A percentile compares a stretch with the other conserved stretches of the same genome.
Conservation (phyloP, 2,113 vertebrate species). For the Hippocampus zosterae region DNA sequence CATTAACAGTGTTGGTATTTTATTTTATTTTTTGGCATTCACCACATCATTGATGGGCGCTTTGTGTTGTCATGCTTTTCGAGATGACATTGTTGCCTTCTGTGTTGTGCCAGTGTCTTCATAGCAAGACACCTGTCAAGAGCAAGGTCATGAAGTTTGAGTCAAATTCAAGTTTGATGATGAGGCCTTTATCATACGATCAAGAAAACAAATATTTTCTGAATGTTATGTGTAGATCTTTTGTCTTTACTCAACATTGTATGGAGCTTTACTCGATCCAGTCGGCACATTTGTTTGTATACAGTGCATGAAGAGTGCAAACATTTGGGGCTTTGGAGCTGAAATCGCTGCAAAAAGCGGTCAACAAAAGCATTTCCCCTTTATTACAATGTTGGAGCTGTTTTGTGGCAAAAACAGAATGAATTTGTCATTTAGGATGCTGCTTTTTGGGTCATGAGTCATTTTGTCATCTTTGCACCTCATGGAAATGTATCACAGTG, state of each 20-base stretch:
- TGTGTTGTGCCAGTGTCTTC: conserved; percentile 59
- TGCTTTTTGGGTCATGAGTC: conserved; percentile 57
- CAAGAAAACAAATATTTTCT: conserved; percentile 63
- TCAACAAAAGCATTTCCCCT: conserved; percentile 38
- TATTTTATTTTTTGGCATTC: conserved; percentile 47
- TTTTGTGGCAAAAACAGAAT: conserved; percentile 45
- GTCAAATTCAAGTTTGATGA: conserved; percentile 50
- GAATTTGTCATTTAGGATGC: conserved; percentile 48
- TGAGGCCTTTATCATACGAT: conserved; percentile 69
- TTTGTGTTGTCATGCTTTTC: conserved; percentile 64
- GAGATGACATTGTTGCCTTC: conserved; percentile 70
- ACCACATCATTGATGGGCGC: conserved; percentile 65
- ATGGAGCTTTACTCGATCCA: conserved; percentile 47
- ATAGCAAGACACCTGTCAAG: conserved; percentile 60
- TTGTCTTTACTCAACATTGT: conserved; percentile 49
- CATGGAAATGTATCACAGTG: conserved; percentile 48
- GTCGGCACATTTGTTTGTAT: conserved; percentile 24
- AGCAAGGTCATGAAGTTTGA: conserved; percentile 51
- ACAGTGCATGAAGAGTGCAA: conserved; percentile 23
- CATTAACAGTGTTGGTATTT: conserved; percentile 69
- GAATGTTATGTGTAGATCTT: conserved; percentile 57
- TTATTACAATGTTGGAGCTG: conserved; percentile 40
- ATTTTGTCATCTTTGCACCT: conserved; percentile 62
- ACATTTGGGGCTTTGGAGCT: conserved; percentile 32
- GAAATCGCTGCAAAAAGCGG: conserved; percentile 29